phyloP scores from a whole-genome alignment of 2,113 vertebrate species.

The Crotalus tigris region DNA sequence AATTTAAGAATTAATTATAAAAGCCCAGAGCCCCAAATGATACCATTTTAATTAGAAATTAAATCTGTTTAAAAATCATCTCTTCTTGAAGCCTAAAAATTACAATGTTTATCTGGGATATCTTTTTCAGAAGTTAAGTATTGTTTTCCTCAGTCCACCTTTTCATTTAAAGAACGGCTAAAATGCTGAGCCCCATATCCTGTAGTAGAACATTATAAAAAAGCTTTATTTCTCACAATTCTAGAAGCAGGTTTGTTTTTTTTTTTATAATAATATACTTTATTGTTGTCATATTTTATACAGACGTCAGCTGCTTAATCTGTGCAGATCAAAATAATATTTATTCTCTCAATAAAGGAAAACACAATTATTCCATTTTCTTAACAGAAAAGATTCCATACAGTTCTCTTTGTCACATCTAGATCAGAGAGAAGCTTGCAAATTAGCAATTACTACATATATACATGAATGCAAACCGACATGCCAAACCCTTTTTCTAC shows the following conservation, averaged over 20 bases:
- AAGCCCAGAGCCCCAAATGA: not conserved
- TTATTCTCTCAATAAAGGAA: conserved; percentile 18
- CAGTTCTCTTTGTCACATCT: not conserved
- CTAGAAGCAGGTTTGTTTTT: not conserved
- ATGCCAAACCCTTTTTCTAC: conserved; percentile 30
- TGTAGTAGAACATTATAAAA: not conserved
- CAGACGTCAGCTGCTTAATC: conserved; percentile 5
- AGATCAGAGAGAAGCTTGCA: not conserved
- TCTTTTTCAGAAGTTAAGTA: not conserved
- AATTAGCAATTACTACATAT: conserved; percentile 17
- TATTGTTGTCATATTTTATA: conserved; percentile 14
- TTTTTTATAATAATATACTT: not conserved
- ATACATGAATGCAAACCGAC: not conserved
- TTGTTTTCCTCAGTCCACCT: not conserved
- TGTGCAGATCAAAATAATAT: conserved; percentile 22
- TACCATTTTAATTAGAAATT: not conserved
- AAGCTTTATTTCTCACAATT: not conserved
- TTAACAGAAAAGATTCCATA: conserved; percentile 1
- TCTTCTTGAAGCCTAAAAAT: not conserved
- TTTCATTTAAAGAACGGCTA: not conserved
- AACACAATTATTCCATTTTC: conserved; percentile 18
- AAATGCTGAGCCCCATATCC: not conserved
- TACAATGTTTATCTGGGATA: not conserved
- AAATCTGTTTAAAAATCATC: not conserved
- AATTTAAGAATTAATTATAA: not conserved